These are phyloP conservation scores for Mystacornis crossleyi DNA, from an alignment of 2,113 vertebrate species.

Conservation along the genomic window DNA sequence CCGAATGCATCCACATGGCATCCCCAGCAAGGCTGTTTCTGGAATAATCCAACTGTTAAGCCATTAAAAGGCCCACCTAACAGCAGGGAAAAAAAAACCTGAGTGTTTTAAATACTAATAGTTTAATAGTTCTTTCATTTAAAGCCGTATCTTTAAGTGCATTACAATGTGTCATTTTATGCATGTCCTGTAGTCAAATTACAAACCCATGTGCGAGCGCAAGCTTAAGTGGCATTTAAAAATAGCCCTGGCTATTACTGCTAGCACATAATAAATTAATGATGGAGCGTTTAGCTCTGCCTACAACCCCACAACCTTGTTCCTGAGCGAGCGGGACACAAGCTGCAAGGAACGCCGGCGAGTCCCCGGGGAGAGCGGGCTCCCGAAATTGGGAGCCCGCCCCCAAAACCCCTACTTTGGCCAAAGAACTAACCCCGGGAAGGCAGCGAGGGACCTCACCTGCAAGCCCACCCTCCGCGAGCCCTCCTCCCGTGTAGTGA, in stretches of 20 bases:
- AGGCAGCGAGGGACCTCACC: background rate
- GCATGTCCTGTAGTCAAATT: slow-evolving; percentile 27
- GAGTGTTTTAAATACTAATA: background rate
- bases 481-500: background rate
- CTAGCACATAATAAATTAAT: slow-evolving; percentile 52
- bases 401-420: background rate
- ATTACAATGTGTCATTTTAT: background rate
- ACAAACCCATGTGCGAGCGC: background rate
- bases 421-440: background rate
- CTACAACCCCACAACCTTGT: background rate
- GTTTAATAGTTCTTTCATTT: background rate
- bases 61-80: background rate
- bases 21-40: background rate
- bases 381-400: background rate
- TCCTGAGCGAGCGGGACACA: background rate
- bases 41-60: background rate
- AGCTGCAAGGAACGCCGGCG: background rate
- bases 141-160: background rate
- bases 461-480: background rate
- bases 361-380: fast-evolving
- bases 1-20: background rate
- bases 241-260: slow-evolving; percentile 38
- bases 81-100: background rate
- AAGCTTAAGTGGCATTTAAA: slow-evolving; percentile 54
- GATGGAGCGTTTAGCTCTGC: slow-evolving; percentile 45